Conservation (phyloP, 2,113 vertebrate species). For the Eonycteris spelaea region DNA sequence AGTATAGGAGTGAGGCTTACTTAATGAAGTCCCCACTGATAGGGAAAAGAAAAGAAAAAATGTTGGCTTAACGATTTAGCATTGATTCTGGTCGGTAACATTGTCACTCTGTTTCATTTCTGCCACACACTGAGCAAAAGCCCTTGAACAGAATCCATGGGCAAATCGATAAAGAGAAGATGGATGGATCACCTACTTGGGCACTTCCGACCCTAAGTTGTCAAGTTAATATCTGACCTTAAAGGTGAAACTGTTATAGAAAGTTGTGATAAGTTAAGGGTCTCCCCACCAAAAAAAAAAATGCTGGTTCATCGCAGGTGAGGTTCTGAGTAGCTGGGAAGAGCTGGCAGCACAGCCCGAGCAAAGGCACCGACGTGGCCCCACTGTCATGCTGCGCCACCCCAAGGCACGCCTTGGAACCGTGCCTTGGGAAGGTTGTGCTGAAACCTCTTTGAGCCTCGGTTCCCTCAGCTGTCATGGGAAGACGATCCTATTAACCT, state of each 20-base stretch:
- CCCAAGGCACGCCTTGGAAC: neutral
- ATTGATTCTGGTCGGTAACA: constrained; percentile 16
- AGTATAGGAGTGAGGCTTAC: neutral
- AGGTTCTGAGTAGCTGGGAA: neutral
- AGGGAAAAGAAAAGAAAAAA: neutral
- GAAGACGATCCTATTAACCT: neutral
- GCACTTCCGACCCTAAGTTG: neutral
- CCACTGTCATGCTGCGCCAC: neutral
- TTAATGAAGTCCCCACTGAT: neutral
- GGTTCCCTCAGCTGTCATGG: neutral
- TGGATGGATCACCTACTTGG: neutral
- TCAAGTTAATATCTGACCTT: neutral
- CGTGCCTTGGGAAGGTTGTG: neutral
- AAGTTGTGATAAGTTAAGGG: neutral
- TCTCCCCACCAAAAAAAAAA: no score
- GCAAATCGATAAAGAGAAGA: constrained; percentile 13
- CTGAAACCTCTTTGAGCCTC: neutral
- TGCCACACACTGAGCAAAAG: constrained; percentile 7
- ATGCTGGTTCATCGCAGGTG: neutral
- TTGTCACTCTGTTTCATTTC: neutral
- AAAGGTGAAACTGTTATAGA: neutral
- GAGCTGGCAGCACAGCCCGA: neutral
- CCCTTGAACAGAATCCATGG: neutral
- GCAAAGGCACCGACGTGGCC: neutral
- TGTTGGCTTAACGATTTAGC: neutral